Conservation (phyloP, 2,888 invertebrate species). For the Chelonus formosanus region DNA sequence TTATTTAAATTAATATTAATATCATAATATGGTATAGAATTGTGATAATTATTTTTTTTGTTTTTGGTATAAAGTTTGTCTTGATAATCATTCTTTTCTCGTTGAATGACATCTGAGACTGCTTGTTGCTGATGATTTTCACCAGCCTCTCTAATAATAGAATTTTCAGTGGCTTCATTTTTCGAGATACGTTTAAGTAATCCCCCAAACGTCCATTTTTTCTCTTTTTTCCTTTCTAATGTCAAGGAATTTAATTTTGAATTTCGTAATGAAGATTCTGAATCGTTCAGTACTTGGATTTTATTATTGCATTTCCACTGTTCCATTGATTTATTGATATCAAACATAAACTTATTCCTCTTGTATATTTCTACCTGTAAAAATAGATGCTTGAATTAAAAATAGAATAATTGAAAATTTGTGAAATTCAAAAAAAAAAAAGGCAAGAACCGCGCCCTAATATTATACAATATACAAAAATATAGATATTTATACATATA, state of each 20-base stretch:
- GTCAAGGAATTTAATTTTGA: slow-evolving; percentile 15
- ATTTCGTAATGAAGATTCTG: slow-evolving; percentile 27
- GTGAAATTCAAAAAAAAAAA: too few species aligned
- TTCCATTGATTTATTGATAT: slow-evolving; percentile 45
- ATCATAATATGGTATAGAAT: not conserved
- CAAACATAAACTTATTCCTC: not conserved
- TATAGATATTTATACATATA: not conserved
- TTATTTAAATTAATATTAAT: slow-evolving; percentile 1
- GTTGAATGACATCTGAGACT: too few species aligned
- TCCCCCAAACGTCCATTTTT: slow-evolving; percentile 84
- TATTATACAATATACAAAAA: not conserved
- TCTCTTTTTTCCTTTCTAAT: slow-evolving; percentile 70
- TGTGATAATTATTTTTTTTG: not conserved
- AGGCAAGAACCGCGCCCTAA: too few species aligned
- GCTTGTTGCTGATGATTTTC: slow-evolving; percentile 31
- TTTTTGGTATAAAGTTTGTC: not conserved
- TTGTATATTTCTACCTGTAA: slow-evolving; percentile 1
- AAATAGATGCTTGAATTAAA: slow-evolving; percentile 4
- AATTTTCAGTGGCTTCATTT: slow-evolving; percentile 31
- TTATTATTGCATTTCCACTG: slow-evolving; percentile 49
- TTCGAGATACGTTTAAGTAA: slow-evolving; percentile 78
- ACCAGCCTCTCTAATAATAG: slow-evolving; percentile 41
- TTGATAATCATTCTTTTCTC: slow-evolving; percentile 3
- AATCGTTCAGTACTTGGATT: slow-evolving; percentile 29
- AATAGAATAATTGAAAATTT: not conserved